These are phyloP conservation scores for Centropus unirufus DNA, from an alignment of 2,113 vertebrate species.

Conservation along the genomic window DNA sequence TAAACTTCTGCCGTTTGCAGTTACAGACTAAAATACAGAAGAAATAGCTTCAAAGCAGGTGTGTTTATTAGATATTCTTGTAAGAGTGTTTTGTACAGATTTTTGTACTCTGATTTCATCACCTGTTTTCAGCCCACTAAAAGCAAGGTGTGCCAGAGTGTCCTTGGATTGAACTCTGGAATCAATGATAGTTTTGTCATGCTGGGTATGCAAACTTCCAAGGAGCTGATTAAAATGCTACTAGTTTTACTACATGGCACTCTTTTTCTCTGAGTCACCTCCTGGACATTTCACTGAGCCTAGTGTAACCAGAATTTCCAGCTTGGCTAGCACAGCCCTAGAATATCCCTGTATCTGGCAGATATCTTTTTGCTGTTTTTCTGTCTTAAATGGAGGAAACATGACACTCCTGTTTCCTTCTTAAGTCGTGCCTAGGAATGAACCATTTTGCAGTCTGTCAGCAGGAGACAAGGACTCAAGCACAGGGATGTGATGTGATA, in stretches of 20 bases:
- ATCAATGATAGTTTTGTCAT: slow-evolving; percentile 34
- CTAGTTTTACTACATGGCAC: neutral
- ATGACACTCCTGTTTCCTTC: neutral
- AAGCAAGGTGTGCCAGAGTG: neutral
- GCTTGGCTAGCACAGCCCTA: neutral
- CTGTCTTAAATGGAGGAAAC: neutral
- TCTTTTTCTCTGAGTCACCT: neutral
- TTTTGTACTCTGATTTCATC: slow-evolving; percentile 7
- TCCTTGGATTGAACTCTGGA: slow-evolving; percentile 35
- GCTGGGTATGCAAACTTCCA: neutral
- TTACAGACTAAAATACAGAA: neutral
- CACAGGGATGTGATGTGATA: neutral
- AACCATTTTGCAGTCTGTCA: neutral
- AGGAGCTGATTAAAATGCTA: neutral
- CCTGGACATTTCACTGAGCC: neutral
- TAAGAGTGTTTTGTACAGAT: neutral
- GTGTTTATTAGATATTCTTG: neutral
- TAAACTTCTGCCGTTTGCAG: neutral
- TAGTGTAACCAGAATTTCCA: slow-evolving; percentile 36
- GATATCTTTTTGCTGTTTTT: neutral
- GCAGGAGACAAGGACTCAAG: neutral
- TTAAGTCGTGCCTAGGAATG: neutral
- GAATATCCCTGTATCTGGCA: neutral
- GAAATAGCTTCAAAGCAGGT: neutral
- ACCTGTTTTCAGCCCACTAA: neutral